phyloP scores from a whole-genome alignment of 2,113 vertebrate species.

The Laticauda laticaudata region DNA sequence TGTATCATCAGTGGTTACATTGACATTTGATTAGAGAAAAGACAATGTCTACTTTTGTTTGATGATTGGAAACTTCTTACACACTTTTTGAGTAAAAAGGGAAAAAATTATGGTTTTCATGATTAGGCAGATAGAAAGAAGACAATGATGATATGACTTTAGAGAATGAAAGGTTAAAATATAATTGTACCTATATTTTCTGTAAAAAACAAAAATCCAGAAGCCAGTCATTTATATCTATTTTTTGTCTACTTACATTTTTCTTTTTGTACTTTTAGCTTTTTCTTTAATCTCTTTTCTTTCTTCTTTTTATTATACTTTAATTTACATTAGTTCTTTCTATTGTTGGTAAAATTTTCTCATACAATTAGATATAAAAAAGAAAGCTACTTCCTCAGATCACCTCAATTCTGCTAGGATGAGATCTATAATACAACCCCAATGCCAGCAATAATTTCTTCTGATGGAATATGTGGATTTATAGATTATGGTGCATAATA shows the following conservation, averaged over 20 bases:
- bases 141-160: not conserved
- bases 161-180: not conserved
- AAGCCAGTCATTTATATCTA: not conserved
- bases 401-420: not conserved
- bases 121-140: not conserved
- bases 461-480: not conserved
- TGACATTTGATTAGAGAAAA: not conserved
- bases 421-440: not conserved
- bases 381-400: not conserved
- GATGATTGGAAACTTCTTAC: not conserved
- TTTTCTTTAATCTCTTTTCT: not conserved
- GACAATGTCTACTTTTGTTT: not conserved
- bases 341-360: not conserved
- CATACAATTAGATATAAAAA: not conserved
- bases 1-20: not conserved
- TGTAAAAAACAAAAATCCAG: not conserved
- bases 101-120: not conserved
- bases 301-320: not conserved
- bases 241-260: not conserved
- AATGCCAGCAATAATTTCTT: not conserved
- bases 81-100: not conserved
- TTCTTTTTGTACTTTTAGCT: not conserved
- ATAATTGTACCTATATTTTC: not conserved
- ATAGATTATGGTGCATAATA: not conserved
- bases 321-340: not conserved